Percentiles rank a stretch among this genome's conserved stretches.
These are phyloP conservation scores for Tricholaema leucomelas DNA, from an alignment of 2,113 vertebrate species.

Conservation along the genomic window DNA sequence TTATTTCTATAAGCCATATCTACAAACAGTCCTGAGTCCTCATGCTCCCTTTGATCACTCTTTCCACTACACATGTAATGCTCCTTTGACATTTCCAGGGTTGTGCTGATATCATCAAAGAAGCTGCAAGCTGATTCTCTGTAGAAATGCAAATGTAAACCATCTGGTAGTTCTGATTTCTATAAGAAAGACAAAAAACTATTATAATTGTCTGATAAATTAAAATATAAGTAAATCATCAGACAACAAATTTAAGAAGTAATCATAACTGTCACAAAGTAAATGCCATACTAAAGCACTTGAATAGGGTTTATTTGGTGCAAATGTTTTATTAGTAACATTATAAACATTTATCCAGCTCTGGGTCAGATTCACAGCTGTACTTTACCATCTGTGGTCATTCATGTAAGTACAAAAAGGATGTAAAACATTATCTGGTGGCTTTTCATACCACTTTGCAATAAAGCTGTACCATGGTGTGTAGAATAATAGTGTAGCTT, in stretches of 20 bases:
- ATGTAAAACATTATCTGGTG: background rate
- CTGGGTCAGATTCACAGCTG: background rate
- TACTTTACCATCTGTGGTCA: background rate
- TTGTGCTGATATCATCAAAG: background rate
- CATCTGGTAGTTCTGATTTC: background rate
- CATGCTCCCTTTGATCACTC: background rate
- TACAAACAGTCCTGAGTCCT: background rate
- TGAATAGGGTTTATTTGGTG: background rate
- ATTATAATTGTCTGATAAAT: background rate
- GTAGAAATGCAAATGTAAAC: background rate
- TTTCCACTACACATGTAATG: background rate
- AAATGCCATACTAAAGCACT: background rate
- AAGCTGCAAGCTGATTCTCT: background rate
- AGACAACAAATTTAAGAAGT: background rate
- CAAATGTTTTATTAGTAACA: background rate
- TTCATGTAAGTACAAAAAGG: background rate
- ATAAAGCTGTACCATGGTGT: background rate
- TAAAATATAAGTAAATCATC: background rate
- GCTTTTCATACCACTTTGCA: background rate
- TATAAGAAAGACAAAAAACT: background rate
- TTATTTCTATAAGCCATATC: background rate
- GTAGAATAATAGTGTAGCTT: background rate
- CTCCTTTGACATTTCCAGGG: background rate
- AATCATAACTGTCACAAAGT: background rate
- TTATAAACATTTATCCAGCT: background rate